phyloP scores from a whole-genome alignment of 2,113 vertebrate species.

The Siniperca knerii region DNA sequence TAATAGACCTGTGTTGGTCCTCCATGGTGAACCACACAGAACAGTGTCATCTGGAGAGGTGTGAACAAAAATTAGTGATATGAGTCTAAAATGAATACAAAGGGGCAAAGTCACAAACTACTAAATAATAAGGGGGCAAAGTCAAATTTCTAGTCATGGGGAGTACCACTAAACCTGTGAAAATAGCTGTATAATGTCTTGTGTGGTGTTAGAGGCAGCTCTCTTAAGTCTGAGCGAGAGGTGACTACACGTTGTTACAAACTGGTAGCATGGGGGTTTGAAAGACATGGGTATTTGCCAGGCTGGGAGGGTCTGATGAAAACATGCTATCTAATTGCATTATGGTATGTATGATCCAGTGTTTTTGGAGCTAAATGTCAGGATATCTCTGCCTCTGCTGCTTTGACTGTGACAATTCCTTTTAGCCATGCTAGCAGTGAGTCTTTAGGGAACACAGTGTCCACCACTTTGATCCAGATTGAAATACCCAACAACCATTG shows the following conservation, averaged over 20 bases:
- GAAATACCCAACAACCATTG: not conserved
- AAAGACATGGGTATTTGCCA: not conserved
- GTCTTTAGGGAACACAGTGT: not conserved
- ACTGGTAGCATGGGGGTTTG: not conserved
- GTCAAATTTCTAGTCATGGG: not conserved
- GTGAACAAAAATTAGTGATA: not conserved
- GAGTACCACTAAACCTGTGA: not conserved
- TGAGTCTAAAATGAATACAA: not conserved
- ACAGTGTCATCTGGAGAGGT: not conserved
- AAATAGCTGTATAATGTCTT: not conserved
- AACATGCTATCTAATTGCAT: not conserved
- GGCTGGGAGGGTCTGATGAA: not conserved
- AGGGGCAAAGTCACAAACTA: not conserved
- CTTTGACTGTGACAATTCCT: not conserved
- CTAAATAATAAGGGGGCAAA: not conserved
- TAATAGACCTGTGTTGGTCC: conserved; percentile 37
- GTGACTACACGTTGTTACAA: not conserved
- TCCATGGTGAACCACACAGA: conserved; percentile 2
- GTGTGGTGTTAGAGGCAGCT: not conserved
- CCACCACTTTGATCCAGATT: not conserved
- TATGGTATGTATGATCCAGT: not conserved
- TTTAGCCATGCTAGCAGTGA: not conserved
- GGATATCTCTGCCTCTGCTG: not conserved
- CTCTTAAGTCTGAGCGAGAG: not conserved
- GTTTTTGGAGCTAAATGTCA: not conserved